Base-by-base conservation (phyloP, 2,113 vertebrate species). In the Percina caprodes region DNA sequence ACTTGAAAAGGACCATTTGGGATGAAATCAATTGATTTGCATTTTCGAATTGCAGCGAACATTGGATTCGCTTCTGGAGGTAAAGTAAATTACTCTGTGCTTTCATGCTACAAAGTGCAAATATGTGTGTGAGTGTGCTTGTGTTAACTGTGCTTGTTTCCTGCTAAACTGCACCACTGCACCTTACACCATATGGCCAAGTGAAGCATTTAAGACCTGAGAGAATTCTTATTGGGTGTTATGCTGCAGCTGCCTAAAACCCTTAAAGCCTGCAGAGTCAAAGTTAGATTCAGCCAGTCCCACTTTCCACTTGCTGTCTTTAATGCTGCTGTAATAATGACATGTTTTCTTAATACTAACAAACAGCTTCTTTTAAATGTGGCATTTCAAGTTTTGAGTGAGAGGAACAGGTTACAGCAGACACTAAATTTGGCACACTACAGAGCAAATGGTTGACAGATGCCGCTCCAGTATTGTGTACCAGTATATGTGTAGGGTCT, bases 151-250 rank as follows among this genome's bases (percentile, higher is more conserved):
- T 30, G 46, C 76, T 59, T 33, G 19, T 24, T 54, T 71, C 59
- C 74, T 58, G 62, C 71, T 42, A 77, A 88, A 79, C 54, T 81
- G 63, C 72, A 68, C 65, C 71, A 82, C 13, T 68, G 72, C 68
- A 69, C 78, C 39, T 79, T 45, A n/a, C 18, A 85, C 63, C 76
- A 87, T 85, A 79, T 79, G 82, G 74, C 65, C 74, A 77, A 69
- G 42, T 16, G 59, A 76, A 52, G 51, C 66, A 66, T 83, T 69
- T 79, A 63, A 81, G 48, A 79, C 74, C 46, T 75, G 13, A 52
- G 63, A 82, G 62, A 77, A 68, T 77, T 54, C 70, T 49, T 52
- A 48, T 68, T 24, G 39, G 24, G 51, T 12, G 15, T 39, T 23
- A 18, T 1, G 13, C 7, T 82, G 52, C 69, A 74, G 66, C 51